Evolutionary conservation across 1,140 invertebrate species (phyloP).

Genomic region (Ephestia elutella): DNA sequence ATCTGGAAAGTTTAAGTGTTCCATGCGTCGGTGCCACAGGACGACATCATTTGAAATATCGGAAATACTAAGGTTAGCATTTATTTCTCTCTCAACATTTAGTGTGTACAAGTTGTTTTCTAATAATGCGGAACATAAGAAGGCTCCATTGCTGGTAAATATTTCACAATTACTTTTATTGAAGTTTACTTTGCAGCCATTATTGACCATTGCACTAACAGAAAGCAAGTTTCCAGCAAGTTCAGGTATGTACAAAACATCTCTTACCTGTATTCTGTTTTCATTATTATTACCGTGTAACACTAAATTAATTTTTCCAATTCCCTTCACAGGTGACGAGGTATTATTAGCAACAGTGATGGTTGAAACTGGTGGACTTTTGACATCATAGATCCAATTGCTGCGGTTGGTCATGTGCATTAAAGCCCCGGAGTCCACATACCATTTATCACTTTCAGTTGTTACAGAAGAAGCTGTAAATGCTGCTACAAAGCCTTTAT

Average conservation of each 20-base stretch:
- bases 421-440: slow-evolving; percentile 35
- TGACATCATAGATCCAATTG: slow-evolving; percentile 35
- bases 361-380: slow-evolving; percentile 24
- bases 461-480: slow-evolving; percentile 20
- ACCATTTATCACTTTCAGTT: slow-evolving; percentile 23
- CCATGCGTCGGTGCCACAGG: slow-evolving; percentile 32
- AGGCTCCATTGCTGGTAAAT: slow-evolving; percentile 15
- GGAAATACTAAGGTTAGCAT: slow-evolving; percentile 18
- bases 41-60: slow-evolving; percentile 26
- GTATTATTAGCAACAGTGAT: slow-evolving; percentile 28
- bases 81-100: slow-evolving; percentile 25
- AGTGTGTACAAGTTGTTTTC: slow-evolving; percentile 28
- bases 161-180: slow-evolving; percentile 25
- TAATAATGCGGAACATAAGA: slow-evolving; percentile 22
- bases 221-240: slow-evolving; percentile 31
- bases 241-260: slow-evolving; percentile 33
- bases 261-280: slow-evolving; percentile 31
- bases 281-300: slow-evolving; percentile 21
- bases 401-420: slow-evolving; percentile 30
- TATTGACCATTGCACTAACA: slow-evolving; percentile 31
- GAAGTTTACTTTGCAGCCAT: slow-evolving; percentile 31
- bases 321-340: slow-evolving; percentile 16
- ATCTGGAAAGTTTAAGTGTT: slow-evolving; percentile 28
- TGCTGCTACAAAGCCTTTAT: slow-evolving; percentile 31
- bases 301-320: slow-evolving; percentile 28